Conservation (phyloP, 2,888 invertebrate genomes). For the Drosophila acutilabella region DNA sequence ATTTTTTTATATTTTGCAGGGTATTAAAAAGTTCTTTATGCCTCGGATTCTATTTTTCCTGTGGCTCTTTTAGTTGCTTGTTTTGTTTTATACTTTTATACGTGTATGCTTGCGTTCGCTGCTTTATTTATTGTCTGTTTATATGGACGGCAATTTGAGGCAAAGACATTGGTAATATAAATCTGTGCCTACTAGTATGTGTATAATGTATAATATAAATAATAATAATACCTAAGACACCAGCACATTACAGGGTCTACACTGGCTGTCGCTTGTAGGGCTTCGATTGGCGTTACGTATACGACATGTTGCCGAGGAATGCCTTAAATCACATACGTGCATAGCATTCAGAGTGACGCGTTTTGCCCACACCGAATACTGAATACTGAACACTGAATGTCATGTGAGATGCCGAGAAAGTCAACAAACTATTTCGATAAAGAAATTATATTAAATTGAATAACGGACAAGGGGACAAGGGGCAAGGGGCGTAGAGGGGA, state of each 20-base stretch:
- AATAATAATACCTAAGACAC: conserved; percentile 34
- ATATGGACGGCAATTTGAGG: conserved; percentile 56
- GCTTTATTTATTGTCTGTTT: conserved; percentile 65
- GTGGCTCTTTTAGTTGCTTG: conserved; percentile 35
- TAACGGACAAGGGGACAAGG: conserved; percentile 13
- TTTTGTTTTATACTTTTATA: conserved; percentile 51
- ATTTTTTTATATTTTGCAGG: neutral
- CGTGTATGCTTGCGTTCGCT: conserved; percentile 39
- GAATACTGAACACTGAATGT: conserved; percentile 32
- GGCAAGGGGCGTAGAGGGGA: neutral
- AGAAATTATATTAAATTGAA: conserved; percentile 68
- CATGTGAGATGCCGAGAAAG: conserved; percentile 60
- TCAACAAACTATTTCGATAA: conserved; percentile 70
- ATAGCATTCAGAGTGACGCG: conserved; percentile 40
- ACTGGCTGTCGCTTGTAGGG: conserved; percentile 40
- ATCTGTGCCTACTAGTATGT: conserved; percentile 9
- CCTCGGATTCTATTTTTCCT: neutral
- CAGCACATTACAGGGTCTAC: conserved; percentile 6
- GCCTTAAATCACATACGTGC: conserved; percentile 23
- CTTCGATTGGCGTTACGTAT: conserved; percentile 56
- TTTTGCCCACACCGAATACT: conserved; percentile 47
- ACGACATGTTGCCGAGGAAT: conserved; percentile 38
- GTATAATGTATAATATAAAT: conserved; percentile 7
- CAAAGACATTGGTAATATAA: conserved; percentile 52
- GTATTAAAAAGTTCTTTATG: neutral